Percentiles rank a stretch among this genome's conserved stretches.
Conservation (phyloP, 2,797 vertebrate species). For the Bucorvus abyssinicus region DNA sequence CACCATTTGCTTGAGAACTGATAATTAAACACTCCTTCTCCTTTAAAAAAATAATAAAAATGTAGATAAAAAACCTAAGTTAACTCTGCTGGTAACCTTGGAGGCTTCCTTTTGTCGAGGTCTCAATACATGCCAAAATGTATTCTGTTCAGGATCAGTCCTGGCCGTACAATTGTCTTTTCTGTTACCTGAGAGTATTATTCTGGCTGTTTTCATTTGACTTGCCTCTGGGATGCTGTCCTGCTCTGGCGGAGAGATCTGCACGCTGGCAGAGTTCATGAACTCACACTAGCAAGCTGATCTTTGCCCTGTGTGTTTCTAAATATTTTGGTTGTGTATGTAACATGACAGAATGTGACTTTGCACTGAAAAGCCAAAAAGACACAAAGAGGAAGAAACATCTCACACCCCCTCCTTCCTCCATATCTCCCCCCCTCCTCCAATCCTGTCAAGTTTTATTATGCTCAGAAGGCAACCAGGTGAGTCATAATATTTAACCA, state of each 20-base stretch:
- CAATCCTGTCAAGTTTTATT: slow-evolving; percentile 26
- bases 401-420: background rate
- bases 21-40: slow-evolving; percentile 74
- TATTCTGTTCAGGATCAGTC: background rate
- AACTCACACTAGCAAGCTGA: slow-evolving; percentile 1
- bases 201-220: slow-evolving; percentile 43
- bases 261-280: background rate
- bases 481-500: slow-evolving; percentile 32
- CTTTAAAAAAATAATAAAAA: slow-evolving; percentile 8
- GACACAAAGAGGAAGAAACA: background rate
- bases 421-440: background rate
- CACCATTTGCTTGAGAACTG: slow-evolving; percentile 59
- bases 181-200: background rate
- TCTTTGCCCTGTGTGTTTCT: slow-evolving; percentile 38
- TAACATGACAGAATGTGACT: slow-evolving; percentile 37
- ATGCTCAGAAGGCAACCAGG: slow-evolving; percentile 22
- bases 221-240: slow-evolving; percentile 46
- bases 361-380: slow-evolving; percentile 5
- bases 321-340: slow-evolving; percentile 7
- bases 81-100: slow-evolving; percentile 47
- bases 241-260: slow-evolving; percentile 29
- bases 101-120: slow-evolving; percentile 26
- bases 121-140: slow-evolving; percentile 18
- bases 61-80: background rate
- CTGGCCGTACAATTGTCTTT: background rate